Base-by-base conservation (phyloP, 2,113 vertebrate species). In the Macrotus californicus region DNA sequence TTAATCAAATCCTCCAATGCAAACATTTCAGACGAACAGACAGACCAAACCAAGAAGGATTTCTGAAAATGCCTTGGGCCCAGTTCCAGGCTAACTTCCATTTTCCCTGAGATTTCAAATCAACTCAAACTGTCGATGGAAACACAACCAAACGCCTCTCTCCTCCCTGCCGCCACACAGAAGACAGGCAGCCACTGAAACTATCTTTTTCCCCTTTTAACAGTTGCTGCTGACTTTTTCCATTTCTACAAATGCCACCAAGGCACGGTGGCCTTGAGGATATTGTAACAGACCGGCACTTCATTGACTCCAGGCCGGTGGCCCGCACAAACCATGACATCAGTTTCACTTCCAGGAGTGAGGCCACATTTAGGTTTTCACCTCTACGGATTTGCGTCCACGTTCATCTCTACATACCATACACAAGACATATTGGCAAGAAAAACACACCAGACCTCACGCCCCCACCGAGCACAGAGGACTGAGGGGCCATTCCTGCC, bases 241-340 rank as follows among this genome's bases (percentile, higher is more conserved):
- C 93, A 66, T 81, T 94, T 67, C 85, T 73, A 72, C 43, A 93
- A 92, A 94, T 41, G 64, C 34, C 94, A 70, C n/a, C 54, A 77
- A 92, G 91, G 89, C 34, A 77, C 3, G 29, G 93, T 22, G 31
- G 79, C 82, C 81, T 70, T 73, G 34, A 46, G 79, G 34, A 34
- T 70, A 67, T 9, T 50, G 6, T 7, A 16, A 67, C 29, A 76
- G 86, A 87, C 75, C 5, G 29, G 12, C 24, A 13, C 29, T n/a
- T 43, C 39, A 13, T 0, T 54, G 36, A 39, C 54, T 34, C 67
- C 14, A 9, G 1, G 24, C 3, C 3, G 9, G 41, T 9, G 41
- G 0, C 43, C 48, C 36, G 34, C 21, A 59, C 54, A 43, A 43
- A 41, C 67, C 1, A 13, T 39, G 75, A 81, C 96, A 88, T 19